These are phyloP conservation scores for Lepus americanus DNA, from an alignment of 2,113 vertebrate species.

Conservation along the genomic window DNA sequence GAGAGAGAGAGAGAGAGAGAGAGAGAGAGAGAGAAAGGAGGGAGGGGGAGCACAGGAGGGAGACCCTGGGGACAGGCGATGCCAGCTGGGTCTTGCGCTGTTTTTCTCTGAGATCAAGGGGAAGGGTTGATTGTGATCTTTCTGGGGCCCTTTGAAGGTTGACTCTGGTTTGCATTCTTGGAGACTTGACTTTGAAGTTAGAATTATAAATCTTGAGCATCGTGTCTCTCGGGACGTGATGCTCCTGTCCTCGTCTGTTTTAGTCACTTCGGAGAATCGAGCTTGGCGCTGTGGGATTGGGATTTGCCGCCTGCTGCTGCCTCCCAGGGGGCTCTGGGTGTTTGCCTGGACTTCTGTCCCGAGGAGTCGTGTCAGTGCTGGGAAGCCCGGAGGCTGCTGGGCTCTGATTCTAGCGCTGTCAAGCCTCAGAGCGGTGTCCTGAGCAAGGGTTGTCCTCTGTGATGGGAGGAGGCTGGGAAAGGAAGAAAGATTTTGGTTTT, in stretches of 20 bases:
- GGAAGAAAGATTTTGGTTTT: neutral
- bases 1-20: no score
- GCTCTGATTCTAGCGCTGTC: neutral
- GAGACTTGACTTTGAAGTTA: constrained; percentile 32
- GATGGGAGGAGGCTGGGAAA: neutral
- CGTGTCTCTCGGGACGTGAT: neutral
- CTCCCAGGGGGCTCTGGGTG: neutral
- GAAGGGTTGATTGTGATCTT: neutral
- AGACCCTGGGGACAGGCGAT: neutral
- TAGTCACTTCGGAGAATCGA: neutral
- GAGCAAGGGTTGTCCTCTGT: neutral
- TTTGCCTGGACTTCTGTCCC: neutral
- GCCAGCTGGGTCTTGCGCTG: no score
- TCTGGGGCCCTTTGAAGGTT: neutral
- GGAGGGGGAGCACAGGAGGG: neutral
- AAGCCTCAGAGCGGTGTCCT: neutral
- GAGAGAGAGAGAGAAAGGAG: no score
- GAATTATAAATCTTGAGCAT: neutral
- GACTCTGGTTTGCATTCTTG: neutral
- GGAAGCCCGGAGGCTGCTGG: neutral
- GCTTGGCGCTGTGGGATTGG: neutral
- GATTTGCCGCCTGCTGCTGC: neutral
- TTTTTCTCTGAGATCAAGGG: neutral
- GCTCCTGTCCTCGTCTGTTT: neutral
- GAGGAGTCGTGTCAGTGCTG: neutral